A percentile compares a stretch with the other conserved stretches of the same genome.
These are phyloP conservation scores for Bilobella aurantiaca DNA, from an alignment of 1,140 invertebrate species.

Conservation along the genomic window DNA sequence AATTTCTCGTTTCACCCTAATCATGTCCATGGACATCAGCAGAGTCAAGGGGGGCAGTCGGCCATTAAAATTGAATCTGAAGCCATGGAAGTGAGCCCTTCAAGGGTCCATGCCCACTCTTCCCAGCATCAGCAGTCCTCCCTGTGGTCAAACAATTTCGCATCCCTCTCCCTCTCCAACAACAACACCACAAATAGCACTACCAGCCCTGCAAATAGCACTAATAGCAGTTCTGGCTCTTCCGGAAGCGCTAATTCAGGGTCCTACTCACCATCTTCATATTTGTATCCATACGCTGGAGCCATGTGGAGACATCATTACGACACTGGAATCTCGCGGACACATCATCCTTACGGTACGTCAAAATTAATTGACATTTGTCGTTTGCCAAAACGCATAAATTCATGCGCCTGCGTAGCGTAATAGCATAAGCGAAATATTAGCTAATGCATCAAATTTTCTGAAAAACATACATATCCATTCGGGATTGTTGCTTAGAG, in stretches of 20 bases:
- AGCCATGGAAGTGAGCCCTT: neutral
- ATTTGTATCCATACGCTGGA: constrained; percentile 30
- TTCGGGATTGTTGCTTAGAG: too few relatives aligned
- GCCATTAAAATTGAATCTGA: neutral
- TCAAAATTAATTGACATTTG: neutral
- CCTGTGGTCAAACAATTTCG: neutral
- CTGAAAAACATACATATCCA: neutral
- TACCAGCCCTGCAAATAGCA: constrained; percentile 33
- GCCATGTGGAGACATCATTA: constrained; percentile 36
- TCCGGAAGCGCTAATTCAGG: constrained; percentile 15
- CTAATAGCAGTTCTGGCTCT: constrained; percentile 29
- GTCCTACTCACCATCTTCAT: constrained; percentile 31
- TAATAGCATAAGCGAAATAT: too few relatives aligned
- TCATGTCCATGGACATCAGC: neutral
- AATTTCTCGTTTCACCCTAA: neutral
- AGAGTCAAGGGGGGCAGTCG: neutral
- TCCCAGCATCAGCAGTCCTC: neutral
- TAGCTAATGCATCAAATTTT: neutral
- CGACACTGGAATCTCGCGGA: constrained; percentile 28
- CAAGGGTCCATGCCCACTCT: neutral
- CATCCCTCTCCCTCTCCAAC: neutral
- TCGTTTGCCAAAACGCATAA: too few relatives aligned
- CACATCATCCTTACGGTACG: constrained; percentile 32
- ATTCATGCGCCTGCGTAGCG: too few relatives aligned
- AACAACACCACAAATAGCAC: constrained; percentile 2